Conservation (phyloP, 2,797 vertebrate species). For the Fundulus diaphanus region DNA sequence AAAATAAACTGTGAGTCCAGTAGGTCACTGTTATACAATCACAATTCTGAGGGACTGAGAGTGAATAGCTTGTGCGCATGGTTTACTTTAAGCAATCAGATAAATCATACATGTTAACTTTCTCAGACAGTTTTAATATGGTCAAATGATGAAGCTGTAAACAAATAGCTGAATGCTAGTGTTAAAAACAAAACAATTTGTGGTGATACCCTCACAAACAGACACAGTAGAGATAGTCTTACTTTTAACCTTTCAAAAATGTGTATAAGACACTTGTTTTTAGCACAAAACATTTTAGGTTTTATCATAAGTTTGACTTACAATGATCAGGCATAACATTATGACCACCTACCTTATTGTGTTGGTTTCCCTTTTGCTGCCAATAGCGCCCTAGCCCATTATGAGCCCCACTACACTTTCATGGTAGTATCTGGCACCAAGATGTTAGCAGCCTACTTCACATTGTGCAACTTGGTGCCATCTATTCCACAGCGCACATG, state of each 20-base stretch:
- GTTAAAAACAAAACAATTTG: background rate
- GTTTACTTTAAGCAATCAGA: constrained; percentile 19
- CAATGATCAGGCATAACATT: background rate
- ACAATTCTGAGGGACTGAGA: constrained; percentile 4
- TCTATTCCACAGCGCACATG: background rate
- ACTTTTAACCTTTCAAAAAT: background rate
- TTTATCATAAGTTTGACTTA: background rate
- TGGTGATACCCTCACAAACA: background rate
- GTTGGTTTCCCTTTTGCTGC: background rate
- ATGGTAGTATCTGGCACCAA: background rate
- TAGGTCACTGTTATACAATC: constrained; percentile 27
- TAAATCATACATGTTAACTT: constrained; percentile 20
- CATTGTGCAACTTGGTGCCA: background rate
- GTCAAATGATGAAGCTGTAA: background rate
- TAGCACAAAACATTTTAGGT: background rate
- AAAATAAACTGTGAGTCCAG: constrained; percentile 49
- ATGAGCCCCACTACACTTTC: background rate
- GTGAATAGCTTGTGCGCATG: constrained; percentile 11
- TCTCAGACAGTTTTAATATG: background rate
- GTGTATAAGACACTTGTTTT: no score
- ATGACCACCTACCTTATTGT: background rate
- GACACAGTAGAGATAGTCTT: background rate
- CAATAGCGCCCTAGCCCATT: background rate
- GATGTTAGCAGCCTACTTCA: background rate
- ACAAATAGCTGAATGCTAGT: background rate